These are phyloP conservation scores for Drosophila tripunctata DNA, from an alignment of 2,888 invertebrate genomes.

Conservation along the genomic window DNA sequence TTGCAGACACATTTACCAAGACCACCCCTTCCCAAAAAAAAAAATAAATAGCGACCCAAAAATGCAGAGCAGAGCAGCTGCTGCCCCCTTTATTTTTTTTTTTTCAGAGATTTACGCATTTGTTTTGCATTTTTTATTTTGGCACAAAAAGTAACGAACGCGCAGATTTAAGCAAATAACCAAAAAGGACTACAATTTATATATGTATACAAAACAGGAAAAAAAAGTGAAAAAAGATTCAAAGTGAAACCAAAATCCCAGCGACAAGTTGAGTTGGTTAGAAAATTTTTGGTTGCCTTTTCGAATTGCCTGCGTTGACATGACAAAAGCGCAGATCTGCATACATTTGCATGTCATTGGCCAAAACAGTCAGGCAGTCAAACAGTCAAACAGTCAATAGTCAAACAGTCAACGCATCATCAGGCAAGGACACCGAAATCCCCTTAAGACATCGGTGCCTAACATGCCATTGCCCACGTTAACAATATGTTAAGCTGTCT, in stretches of 20 bases:
- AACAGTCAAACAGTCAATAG: slow-evolving; percentile 16
- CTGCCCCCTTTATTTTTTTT: slow-evolving; percentile 19
- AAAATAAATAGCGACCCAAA: too few species aligned
- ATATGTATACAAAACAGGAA: slow-evolving; percentile 25
- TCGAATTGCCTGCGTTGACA: slow-evolving; percentile 81
- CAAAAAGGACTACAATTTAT: slow-evolving; percentile 60
- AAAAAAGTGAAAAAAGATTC: slow-evolving; percentile 13
- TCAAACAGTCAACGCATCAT: slow-evolving; percentile 61
- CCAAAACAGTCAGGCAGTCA: slow-evolving; percentile 16
- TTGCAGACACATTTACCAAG: slow-evolving; percentile 73
- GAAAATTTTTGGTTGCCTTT: slow-evolving; percentile 62
- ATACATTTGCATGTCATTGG: slow-evolving; percentile 83
- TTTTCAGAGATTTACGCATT: slow-evolving; percentile 76
- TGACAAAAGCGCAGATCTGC: slow-evolving; percentile 83
- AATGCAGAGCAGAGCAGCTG: slow-evolving; percentile 23
- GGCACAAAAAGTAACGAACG: slow-evolving; percentile 48
- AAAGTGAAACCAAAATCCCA: slow-evolving; percentile 22
- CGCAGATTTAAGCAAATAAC: slow-evolving; percentile 73
- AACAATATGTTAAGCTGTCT: slow-evolving; percentile 76
- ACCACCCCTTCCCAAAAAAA: slow-evolving; percentile 23
- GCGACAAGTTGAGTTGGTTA: slow-evolving; percentile 69
- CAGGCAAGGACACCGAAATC: slow-evolving; percentile 78
- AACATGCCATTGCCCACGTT: slow-evolving; percentile 67
- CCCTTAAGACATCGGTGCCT: slow-evolving; percentile 69
- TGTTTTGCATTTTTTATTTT: slow-evolving; percentile 78